phyloP scores from a whole-genome alignment of 2,888 invertebrate genomes.

The Tenthredo mesomela region DNA sequence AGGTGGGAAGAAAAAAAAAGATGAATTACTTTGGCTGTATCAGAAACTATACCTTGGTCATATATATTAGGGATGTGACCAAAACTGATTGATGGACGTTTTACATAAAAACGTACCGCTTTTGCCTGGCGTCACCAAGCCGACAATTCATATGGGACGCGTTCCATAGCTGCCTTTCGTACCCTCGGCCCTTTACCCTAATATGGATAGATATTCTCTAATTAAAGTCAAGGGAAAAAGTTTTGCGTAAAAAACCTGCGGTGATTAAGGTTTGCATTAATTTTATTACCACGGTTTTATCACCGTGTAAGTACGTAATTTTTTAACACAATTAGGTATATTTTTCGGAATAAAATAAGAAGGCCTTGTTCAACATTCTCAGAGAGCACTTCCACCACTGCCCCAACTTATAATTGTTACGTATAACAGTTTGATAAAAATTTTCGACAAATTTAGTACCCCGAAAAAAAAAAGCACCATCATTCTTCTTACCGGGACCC shows the following conservation, averaged over 20 bases:
- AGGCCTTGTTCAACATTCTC: not conserved
- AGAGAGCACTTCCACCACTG: not conserved
- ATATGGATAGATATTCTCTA: not conserved
- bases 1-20: not conserved
- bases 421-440: not conserved
- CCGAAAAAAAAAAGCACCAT: not conserved
- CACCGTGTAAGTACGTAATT: not conserved
- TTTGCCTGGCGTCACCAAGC: not conserved
- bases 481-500: not conserved
- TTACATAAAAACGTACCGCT: conserved; percentile 1
- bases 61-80: conserved; percentile 6
- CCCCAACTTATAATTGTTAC: not conserved
- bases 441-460: not conserved
- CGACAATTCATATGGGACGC: conserved; percentile 9
- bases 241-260: not conserved
- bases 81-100: conserved; percentile 28
- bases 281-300: not conserved
- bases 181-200: not conserved
- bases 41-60: not conserved
- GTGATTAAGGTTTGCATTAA: not conserved
- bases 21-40: not conserved
- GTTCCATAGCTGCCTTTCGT: not conserved
- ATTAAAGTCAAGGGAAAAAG: not conserved
- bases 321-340: not conserved
- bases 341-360: not conserved